Percentiles rank a stretch among this genome's conserved stretches.
Conservation (phyloP, 2,797 vertebrate species). For the Acanthurus tractus region DNA sequence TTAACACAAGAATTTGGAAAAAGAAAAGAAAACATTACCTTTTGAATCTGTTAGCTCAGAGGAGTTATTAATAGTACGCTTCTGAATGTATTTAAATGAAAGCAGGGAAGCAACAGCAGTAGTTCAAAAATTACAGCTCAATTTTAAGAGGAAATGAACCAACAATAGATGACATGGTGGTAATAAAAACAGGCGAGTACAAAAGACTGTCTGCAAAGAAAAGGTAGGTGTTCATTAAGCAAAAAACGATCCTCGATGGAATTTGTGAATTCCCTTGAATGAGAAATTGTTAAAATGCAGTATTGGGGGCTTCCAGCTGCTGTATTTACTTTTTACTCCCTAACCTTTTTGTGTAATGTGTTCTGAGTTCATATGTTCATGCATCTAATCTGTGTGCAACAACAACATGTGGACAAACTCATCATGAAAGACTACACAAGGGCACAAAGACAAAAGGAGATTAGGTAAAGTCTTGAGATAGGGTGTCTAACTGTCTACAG, state of each 20-base stretch:
- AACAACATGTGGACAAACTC: slow-evolving; percentile 7
- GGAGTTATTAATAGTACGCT: not conserved
- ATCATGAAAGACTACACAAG: not conserved
- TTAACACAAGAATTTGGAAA: too few relatives aligned
- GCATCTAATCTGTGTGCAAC: slow-evolving; percentile 1
- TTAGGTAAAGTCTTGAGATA: not conserved
- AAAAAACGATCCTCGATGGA: not conserved
- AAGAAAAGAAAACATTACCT: not conserved
- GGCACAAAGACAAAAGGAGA: not conserved
- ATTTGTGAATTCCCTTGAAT: too few relatives aligned
- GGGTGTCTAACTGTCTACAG: not conserved
- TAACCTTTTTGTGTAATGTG: not conserved
- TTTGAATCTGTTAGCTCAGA: not conserved
- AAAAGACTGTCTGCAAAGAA: not conserved
- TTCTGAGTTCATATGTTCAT: slow-evolving; percentile 6
- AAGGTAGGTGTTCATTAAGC: not conserved
- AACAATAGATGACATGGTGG: slow-evolving; percentile 1
- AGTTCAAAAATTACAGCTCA: not conserved
- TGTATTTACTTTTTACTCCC: too few relatives aligned
- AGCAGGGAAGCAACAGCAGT: not conserved
- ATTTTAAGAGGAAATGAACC: not conserved
- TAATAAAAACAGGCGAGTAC: not conserved
- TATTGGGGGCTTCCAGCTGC: too few relatives aligned
- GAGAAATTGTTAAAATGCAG: not conserved
- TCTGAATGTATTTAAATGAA: not conserved